Evolutionary conservation across 2,797 vertebrate genomes (phyloP).

Genomic region (Pseudochirops cupreus): DNA sequence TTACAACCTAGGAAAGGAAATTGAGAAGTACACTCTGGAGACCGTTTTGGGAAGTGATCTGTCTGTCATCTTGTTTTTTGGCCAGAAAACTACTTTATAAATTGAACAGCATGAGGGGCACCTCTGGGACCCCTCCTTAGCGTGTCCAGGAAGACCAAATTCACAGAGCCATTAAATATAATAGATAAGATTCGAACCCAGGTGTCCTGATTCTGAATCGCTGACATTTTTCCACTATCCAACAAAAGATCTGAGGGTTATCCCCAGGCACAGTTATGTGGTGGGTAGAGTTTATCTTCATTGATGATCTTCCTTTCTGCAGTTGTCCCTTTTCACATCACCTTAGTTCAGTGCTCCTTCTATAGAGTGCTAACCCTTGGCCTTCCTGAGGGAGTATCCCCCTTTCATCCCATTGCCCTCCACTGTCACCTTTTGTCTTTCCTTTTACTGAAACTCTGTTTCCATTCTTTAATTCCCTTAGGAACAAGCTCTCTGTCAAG

Average conservation of each 20-base stretch:
- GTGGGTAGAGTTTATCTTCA: neutral
- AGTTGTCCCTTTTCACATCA: neutral
- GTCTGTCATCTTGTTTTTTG: conserved; percentile 22
- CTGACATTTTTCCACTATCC: neutral
- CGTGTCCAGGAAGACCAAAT: neutral
- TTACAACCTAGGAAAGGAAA: neutral
- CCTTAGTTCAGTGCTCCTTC: neutral
- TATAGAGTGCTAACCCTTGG: neutral
- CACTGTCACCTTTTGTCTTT: neutral
- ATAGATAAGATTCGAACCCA: neutral
- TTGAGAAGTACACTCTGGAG: neutral
- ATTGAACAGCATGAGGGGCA: neutral
- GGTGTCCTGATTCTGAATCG: neutral
- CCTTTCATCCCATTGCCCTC: neutral
- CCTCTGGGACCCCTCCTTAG: neutral
- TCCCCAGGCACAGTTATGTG: neutral
- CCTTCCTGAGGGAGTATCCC: neutral
- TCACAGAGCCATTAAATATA: neutral
- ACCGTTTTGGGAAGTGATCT: conserved; percentile 9
- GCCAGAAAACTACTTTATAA: neutral
- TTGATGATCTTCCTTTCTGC: neutral
- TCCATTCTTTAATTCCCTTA: neutral
- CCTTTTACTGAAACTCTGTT: neutral
- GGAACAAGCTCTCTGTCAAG: neutral
- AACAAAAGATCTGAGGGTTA: neutral